Evolutionary conservation across 2,113 vertebrate species (phyloP).

Genomic region (Rhodinocichla rosea): DNA sequence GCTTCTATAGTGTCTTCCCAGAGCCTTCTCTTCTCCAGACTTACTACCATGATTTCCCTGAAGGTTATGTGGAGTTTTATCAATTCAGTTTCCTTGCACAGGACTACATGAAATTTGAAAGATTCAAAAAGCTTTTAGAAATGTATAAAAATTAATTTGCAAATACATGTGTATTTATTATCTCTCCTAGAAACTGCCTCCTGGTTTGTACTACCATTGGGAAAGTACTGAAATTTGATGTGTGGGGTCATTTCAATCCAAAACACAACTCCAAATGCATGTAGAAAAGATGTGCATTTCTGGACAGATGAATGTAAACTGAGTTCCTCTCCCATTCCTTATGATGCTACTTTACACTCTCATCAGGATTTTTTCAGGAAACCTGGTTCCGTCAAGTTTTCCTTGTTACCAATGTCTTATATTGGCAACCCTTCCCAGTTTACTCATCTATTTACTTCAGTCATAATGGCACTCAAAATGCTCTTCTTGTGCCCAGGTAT

Average conservation of each 20-base stretch:
- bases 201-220: background rate
- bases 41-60: background rate
- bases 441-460: background rate
- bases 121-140: background rate
- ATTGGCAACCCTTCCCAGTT: rapidly evolving
- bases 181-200: background rate
- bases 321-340: background rate
- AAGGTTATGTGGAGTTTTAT: background rate
- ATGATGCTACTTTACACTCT: background rate
- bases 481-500: background rate
- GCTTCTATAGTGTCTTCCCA: background rate
- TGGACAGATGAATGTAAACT: background rate
- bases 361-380: background rate
- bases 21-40: background rate
- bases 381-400: background rate
- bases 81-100: background rate
- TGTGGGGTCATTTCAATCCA: background rate
- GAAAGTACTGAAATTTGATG: background rate
- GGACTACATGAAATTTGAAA: background rate
- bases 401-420: rapidly evolving
- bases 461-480: background rate
- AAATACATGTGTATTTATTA: background rate
- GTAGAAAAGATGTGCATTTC: background rate
- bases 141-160: background rate
- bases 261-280: background rate